phyloP scores from a whole-genome alignment of 2,797 vertebrate species.

The Falco peregrinus region DNA sequence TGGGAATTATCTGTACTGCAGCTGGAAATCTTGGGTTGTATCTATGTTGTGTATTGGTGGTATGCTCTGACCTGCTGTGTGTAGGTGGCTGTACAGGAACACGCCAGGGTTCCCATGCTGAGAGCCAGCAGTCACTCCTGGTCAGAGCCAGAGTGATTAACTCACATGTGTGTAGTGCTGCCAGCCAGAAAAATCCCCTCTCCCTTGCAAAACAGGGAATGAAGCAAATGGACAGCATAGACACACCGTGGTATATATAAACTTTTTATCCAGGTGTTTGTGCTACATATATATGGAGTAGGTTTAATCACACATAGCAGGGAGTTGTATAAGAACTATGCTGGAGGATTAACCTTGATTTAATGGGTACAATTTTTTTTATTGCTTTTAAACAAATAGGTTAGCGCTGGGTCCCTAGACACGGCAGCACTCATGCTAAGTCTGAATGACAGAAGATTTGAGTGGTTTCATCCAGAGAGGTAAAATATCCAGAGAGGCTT shows the following conservation, averaged over 20 bases:
- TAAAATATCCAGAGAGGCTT: constrained; percentile 10
- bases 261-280: neutral
- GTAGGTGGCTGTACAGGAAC: fast-evolving
- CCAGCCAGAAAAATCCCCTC: neutral
- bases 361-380: constrained; percentile 34
- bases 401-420: neutral
- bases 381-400: constrained; percentile 63
- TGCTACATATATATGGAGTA: neutral
- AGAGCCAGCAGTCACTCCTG: neutral
- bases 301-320: neutral
- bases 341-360: constrained; percentile 51
- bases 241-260: neutral
- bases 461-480: neutral
- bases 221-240: neutral
- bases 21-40: neutral
- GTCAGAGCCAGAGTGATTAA: neutral
- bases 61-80: neutral
- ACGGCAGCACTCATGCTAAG: neutral
- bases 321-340: neutral
- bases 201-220: neutral
- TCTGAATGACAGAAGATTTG: constrained; percentile 58
- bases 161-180: neutral
- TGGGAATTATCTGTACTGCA: fast-evolving
- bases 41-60: fast-evolving
- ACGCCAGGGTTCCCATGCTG: neutral